Percentiles rank a stretch among this genome's conserved stretches.
Evolutionary conservation across 2,113 vertebrate species (phyloP).

Genomic region (Maccullochella peelii): DNA sequence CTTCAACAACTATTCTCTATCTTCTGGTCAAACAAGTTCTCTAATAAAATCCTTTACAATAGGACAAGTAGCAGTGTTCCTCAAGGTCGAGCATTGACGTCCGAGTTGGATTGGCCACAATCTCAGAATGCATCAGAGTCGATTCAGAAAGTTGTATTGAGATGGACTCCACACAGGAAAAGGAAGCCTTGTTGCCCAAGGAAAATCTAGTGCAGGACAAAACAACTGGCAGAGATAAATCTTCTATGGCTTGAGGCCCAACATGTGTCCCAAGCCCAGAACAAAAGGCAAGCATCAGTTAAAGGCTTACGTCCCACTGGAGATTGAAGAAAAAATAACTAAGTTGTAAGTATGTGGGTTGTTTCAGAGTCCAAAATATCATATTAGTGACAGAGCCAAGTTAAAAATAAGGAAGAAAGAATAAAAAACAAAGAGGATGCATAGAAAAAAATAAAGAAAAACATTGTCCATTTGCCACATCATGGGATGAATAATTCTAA

Average conservation of each 20-base stretch:
- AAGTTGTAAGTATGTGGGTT: not conserved
- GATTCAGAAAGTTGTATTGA: not conserved
- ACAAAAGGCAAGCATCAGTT: slow-evolving; percentile 5
- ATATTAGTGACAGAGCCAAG: slow-evolving; percentile 8
- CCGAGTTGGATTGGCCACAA: not conserved
- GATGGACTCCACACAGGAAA: slow-evolving; percentile 4
- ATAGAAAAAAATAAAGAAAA: not conserved
- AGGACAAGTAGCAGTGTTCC: not conserved
- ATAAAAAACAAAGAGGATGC: not conserved
- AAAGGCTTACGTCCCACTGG: not conserved
- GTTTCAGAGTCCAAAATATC: slow-evolving; percentile 6
- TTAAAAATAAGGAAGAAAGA: slow-evolving; percentile 1
- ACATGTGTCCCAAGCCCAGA: not conserved
- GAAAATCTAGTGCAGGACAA: not conserved
- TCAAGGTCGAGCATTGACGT: not conserved
- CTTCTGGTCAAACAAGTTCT: not conserved
- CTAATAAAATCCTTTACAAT: not conserved
- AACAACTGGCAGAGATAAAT: slow-evolving; percentile 7
- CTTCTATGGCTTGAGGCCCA: slow-evolving; percentile 1
- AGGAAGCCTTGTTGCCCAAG: not conserved
- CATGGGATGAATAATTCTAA: slow-evolving; percentile 23
- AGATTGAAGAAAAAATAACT: not conserved
- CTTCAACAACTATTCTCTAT: no score
- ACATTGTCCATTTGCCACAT: not conserved
- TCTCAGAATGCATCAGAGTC: slow-evolving; percentile 5